Base-by-base conservation (phyloP, 2,797 vertebrate species). In the Sardinella longiceps region DNA sequence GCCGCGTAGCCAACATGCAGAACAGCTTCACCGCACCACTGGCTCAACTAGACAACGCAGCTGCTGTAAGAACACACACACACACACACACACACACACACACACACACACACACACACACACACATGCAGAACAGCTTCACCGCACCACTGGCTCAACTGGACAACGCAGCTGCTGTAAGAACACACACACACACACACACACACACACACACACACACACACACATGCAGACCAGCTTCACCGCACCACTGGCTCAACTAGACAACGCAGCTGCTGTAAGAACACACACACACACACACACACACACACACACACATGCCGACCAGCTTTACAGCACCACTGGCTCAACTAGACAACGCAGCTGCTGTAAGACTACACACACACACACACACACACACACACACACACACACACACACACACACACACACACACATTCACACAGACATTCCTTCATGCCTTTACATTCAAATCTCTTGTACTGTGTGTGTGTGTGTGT, bases 241-340 rank as follows among this genome's bases (percentile, higher is more conserved):
- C 84, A 88, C 94, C 30, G 92, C 92, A 81, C 91, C 94, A 28
- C 96, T 99, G 81, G 95, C 96, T 1, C 95, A 95, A 30, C 94
- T 98, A 80, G 95, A 97, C 88, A 95, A 94, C 0, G 91, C 97
- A 43, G 95, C 97, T 5, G 94, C 95, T 9, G 98, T 99, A 92
- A 98, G 97, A 91, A 4, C 77, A 25, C 20, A 37, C 5, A n/a
- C 77, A 37, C 33, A 4, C 56, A 60, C 56, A 60, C 23, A 60
- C 58, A 60, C 46, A 46, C 46, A 46, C 43, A 46, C 39, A 45
- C 7, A n/a, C 43, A 11, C 25, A 9, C 45, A 39, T 37, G 48
- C 48, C 12, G 9, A 25, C 56, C 63, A 92, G 90, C 85, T 95
- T 98, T 84, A 88, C 94, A 33, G 92, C 92, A 82, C 91, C 94